Percentiles rank a stretch among this genome's conserved stretches.
phyloP scores from a whole-genome alignment of 2,797 vertebrate genomes.

The Uromys caudimaculatus region DNA sequence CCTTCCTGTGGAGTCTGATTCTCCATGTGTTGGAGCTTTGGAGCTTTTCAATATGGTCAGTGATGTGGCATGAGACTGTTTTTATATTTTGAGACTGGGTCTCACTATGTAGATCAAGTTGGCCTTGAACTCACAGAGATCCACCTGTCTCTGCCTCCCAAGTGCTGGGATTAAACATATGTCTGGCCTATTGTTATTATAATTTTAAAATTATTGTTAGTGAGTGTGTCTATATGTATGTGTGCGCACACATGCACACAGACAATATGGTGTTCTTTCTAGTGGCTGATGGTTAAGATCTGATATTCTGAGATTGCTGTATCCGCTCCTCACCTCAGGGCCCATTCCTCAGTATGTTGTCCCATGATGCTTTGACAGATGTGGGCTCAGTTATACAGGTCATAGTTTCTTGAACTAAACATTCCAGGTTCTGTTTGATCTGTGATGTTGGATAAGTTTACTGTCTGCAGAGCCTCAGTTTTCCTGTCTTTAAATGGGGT shows the following conservation, averaged over 20 bases:
- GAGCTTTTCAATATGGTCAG: not conserved
- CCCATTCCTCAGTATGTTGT: not conserved
- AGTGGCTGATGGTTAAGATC: not conserved
- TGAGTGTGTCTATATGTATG: not conserved
- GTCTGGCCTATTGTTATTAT: not conserved
- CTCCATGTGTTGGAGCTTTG: not conserved
- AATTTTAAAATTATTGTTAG: not conserved
- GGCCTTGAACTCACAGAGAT: not conserved
- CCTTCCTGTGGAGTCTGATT: not conserved
- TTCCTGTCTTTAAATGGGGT: constrained; percentile 39
- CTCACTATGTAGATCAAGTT: not conserved
- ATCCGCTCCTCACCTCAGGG: not conserved
- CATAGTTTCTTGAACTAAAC: constrained; percentile 36
- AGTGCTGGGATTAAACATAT: not conserved
- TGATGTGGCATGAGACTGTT: not conserved
- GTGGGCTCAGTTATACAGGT: not conserved
- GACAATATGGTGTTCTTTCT: not conserved
- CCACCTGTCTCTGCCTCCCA: not conserved
- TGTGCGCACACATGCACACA: not conserved
- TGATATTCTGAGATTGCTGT: not conserved
- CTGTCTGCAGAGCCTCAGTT: constrained; percentile 22
- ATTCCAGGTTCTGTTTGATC: constrained; percentile 5
- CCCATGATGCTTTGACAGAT: not conserved
- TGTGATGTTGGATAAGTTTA: constrained; percentile 7
- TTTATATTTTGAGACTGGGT: not conserved